Base-by-base conservation (phyloP, 2,797 vertebrate genomes). In the Crenuchus spilurus region DNA sequence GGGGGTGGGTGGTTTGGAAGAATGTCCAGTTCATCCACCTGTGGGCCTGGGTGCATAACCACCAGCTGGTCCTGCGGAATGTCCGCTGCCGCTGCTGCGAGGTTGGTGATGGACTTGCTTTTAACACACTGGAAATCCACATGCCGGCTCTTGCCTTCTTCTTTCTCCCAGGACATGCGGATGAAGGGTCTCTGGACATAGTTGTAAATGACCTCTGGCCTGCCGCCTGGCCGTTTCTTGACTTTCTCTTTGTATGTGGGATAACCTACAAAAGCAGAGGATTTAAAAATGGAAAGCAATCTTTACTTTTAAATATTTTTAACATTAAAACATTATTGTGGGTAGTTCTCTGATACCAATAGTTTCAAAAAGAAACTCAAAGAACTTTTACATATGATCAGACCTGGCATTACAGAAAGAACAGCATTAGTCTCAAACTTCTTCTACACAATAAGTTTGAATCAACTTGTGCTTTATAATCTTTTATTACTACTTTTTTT, bases 171-270 rank as follows among this genome's bases (percentile, higher is more conserved):
- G 0, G 97, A 99, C 97, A 99, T 99, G 72, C 95, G 92, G 88
- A 99, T 99, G 84, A 99, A 99, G 0, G 97, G 97, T 81, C 97
- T 91, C 88, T 99, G 97, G 76, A 99, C 97, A 0, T 98, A 99
- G 89, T 99, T 99, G 87, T 99, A 99, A 83, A 99, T 98, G 39
- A 99, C 97, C 87, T 99, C 97, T 0, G 97, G 97, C 44, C 97
- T 89, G 31, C 97, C 97, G 0, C 97, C 97, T 0, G 96, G 97
- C 20, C 97, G 90, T 87, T 97, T 99, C 86, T 99, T 99, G 77
- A 99, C 96, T 77, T 99, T 99, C 89, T 99, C 97, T 86, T 98
- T 99, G 86, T 98, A 99, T 0, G 97, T 99, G 0, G 97, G 97
- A 86, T 98, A 99, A 62, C 97, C 97, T 99, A 70, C 26, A 49